Evolutionary conservation across 2,113 vertebrate species (phyloP).

Genomic region (Cottus gobio): DNA sequence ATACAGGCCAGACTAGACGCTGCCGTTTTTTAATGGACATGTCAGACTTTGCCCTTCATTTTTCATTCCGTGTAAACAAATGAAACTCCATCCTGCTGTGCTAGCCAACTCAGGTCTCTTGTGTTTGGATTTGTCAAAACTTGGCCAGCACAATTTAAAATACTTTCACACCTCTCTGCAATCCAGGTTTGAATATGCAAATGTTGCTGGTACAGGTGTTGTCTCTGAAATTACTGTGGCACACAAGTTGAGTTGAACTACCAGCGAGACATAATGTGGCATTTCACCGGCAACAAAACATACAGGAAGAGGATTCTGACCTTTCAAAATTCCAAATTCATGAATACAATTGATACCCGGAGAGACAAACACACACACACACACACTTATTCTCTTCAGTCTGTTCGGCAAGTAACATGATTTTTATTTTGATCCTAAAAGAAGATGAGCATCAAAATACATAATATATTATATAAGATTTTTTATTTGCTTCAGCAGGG

Average conservation of each 20-base stretch:
- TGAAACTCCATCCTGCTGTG: background rate
- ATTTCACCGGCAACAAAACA: constrained; percentile 69
- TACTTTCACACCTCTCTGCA: background rate
- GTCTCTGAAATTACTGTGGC: constrained; percentile 40
- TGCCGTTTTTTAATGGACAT: constrained; percentile 14
- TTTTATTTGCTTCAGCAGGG: background rate
- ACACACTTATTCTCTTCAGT: constrained; percentile 8
- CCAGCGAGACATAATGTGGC: constrained; percentile 65
- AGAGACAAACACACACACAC: constrained; percentile 10
- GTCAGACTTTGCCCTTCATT: constrained; percentile 45
- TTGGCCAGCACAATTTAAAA: background rate
- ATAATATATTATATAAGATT: background rate
- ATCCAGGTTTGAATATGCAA: constrained; percentile 26
- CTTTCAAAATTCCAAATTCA: constrained; percentile 65
- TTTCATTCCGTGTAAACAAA: constrained; percentile 33
- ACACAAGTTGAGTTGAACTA: constrained; percentile 39
- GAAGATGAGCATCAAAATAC: background rate
- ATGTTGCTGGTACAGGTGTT: constrained; percentile 21
- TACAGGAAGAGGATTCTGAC: constrained; percentile 65
- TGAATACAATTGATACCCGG: constrained; percentile 35
- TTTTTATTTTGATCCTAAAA: constrained; percentile 2
- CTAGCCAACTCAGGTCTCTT: background rate
- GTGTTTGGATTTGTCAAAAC: background rate
- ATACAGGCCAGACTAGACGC: background rate
- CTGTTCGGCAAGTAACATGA: background rate